Evolutionary conservation across 2,113 vertebrate species (phyloP).

Genomic region (Hylia prasina): DNA sequence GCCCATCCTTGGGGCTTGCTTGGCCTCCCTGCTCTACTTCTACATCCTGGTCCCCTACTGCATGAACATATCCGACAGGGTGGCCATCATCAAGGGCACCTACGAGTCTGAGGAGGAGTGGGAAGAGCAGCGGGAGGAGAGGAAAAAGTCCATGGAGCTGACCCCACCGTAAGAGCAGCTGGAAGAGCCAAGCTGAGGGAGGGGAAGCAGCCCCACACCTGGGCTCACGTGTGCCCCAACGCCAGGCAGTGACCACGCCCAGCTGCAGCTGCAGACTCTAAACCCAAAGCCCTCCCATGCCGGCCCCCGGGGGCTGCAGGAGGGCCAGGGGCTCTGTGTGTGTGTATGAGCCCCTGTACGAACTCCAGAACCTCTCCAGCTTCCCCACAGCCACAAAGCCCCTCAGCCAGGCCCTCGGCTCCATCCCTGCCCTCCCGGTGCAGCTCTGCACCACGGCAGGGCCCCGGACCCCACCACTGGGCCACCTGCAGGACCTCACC

Average conservation of each 20-base stretch:
- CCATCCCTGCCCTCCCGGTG: background rate
- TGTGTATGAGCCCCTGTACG: background rate
- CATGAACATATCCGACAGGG: slow-evolving; percentile 71
- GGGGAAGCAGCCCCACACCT: background rate
- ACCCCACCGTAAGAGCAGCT: slow-evolving; percentile 37
- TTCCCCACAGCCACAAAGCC: background rate
- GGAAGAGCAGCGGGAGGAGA: slow-evolving; percentile 74
- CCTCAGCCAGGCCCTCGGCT: background rate
- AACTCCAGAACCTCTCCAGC: background rate
- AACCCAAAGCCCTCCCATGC: background rate
- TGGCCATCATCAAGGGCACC: slow-evolving; percentile 76
- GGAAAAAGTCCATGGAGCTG: slow-evolving; percentile 77
- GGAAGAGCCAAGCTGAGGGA: background rate
- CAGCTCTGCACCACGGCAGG: background rate
- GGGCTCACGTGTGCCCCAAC: background rate
- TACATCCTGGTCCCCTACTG: slow-evolving; percentile 77
- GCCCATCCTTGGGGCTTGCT: slow-evolving; percentile 72
- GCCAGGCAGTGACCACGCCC: background rate
- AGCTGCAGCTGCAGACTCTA: background rate
- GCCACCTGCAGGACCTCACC: background rate
- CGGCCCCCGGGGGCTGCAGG: background rate
- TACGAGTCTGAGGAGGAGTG: slow-evolving; percentile 77
- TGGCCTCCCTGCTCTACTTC: slow-evolving; percentile 78
- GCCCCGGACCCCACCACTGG: background rate
- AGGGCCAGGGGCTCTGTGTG: background rate